Evolutionary conservation across 2,888 invertebrate species (phyloP).

Genomic region (Operophtera brumata): DNA sequence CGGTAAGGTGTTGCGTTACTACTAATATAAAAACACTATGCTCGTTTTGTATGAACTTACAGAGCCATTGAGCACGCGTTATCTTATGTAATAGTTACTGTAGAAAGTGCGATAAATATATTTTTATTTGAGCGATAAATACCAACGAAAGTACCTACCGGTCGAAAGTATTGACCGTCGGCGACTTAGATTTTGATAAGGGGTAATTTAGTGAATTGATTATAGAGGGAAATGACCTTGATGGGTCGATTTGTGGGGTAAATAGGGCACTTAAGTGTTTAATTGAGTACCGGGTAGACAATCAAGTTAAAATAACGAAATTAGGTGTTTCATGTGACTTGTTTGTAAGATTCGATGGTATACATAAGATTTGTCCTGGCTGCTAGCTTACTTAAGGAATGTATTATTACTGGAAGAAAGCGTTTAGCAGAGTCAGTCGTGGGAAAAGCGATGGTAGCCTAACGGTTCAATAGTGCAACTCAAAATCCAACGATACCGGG

Average conservation of each 20-base stretch:
- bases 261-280: conserved; percentile 26
- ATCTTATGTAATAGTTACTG: conserved; percentile 50
- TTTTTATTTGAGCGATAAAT: conserved; percentile 35
- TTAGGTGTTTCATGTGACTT: background rate
- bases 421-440: too few species aligned
- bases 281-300: conserved; percentile 15
- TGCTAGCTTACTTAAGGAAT: too few species aligned
- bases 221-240: conserved; percentile 28
- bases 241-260: conserved; percentile 26
- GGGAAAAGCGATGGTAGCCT: too few species aligned
- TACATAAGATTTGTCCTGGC: too few species aligned
- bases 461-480: too few species aligned
- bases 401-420: too few species aligned
- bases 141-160: conserved; percentile 35
- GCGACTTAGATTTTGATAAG: conserved; percentile 33
- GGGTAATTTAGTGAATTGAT: conserved; percentile 29
- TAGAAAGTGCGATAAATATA: conserved; percentile 50
- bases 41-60: too few species aligned
- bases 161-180: conserved; percentile 35
- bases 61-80: conserved; percentile 41
- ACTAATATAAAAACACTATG: too few species aligned
- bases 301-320: conserved; percentile 9
- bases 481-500: too few species aligned
- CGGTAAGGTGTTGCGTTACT: too few species aligned
- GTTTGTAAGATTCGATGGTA: too few species aligned